Conservation (phyloP, 2,113 vertebrate species). For the Tylochromis polylepis region DNA sequence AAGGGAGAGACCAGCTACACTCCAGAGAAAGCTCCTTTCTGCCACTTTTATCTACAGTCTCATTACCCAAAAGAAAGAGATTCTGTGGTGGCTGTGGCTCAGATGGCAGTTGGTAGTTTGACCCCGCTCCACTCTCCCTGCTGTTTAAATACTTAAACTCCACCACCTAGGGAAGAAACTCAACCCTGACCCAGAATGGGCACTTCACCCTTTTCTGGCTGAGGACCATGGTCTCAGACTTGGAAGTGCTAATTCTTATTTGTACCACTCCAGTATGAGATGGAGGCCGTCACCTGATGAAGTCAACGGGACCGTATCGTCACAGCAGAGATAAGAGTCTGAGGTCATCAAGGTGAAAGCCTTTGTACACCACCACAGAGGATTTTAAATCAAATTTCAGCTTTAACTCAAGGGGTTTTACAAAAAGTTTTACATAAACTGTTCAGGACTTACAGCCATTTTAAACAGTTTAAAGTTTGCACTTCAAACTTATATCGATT, state of each 20-base stretch:
- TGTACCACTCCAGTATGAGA: fast-evolving
- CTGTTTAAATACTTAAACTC: background rate
- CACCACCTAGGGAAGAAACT: background rate
- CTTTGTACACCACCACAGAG: background rate
- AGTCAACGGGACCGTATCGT: background rate
- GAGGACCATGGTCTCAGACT: background rate
- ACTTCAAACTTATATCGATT: too few relatives aligned
- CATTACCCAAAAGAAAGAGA: background rate
- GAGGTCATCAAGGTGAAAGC: background rate
- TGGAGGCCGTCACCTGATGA: background rate
- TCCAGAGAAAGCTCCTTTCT: background rate
- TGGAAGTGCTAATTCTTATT: background rate
- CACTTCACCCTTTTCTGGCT: background rate
- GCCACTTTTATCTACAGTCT: background rate
- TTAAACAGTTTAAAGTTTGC: too few relatives aligned
- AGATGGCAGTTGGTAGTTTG: background rate
- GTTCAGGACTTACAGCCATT: too few relatives aligned
- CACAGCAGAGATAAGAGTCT: background rate
- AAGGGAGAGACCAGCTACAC: background rate
- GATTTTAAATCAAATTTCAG: background rate
- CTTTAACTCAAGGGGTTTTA: background rate
- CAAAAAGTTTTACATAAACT: background rate
- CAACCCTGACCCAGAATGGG: fast-evolving
- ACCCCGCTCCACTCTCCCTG: fast-evolving
- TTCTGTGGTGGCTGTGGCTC: background rate